A percentile compares a stretch with the other conserved stretches of the same genome.
Evolutionary conservation across 2,113 vertebrate species (phyloP).

Genomic region (Cricetomys ansorgei): DNA sequence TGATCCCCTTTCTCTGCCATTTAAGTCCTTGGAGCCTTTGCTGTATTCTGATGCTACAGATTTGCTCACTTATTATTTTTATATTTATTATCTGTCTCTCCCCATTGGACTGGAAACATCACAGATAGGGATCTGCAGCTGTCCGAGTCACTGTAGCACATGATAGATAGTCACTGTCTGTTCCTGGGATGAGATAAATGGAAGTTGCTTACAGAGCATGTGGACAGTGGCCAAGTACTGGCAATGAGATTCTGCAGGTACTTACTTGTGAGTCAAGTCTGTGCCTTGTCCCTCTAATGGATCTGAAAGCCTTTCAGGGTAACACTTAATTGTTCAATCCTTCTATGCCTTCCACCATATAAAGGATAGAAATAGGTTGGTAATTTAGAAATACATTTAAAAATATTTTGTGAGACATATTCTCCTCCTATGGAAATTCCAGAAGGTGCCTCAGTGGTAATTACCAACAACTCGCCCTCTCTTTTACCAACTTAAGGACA

Average conservation of each 20-base stretch:
- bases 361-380: background rate
- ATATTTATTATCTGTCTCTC: background rate
- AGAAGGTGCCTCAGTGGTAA: too few species aligned
- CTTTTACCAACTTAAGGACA: background rate
- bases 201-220: background rate
- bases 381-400: background rate
- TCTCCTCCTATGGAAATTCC: conserved; percentile 1
- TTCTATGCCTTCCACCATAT: background rate
- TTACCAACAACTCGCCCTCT: too few species aligned
- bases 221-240: background rate
- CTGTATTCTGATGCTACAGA: background rate
- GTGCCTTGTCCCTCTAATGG: background rate
- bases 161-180: background rate
- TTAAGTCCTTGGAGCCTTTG: background rate
- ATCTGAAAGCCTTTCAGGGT: background rate
- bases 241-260: background rate
- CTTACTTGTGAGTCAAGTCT: background rate
- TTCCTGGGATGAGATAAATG: background rate
- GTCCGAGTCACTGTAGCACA: background rate
- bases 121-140: background rate
- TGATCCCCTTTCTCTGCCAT: background rate
- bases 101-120: background rate
- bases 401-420: background rate
- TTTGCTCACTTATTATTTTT: background rate
- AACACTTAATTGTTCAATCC: background rate